Evolutionary conservation across 2,888 invertebrate species (phyloP).

Genomic region (Caenorhabditis doughertyi): DNA sequence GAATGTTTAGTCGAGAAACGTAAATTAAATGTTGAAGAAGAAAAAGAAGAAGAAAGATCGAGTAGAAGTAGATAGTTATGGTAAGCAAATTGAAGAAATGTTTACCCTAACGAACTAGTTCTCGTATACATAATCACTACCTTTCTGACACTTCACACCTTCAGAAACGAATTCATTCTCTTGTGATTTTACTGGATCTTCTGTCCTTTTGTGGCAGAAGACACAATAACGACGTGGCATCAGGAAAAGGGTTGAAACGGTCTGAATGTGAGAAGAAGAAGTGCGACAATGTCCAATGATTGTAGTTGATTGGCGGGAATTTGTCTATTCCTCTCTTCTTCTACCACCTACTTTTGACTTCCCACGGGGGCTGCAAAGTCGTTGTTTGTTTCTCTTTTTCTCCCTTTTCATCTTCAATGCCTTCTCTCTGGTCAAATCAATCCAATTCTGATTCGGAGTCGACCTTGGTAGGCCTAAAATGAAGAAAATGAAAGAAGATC

Average conservation of each 20-base stretch:
- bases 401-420: not conserved
- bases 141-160: constrained; percentile 21
- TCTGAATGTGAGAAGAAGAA: not conserved
- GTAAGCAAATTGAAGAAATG: constrained; percentile 36
- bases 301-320: constrained; percentile 59
- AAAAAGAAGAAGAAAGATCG: constrained; percentile 4
- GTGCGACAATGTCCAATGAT: constrained; percentile 33
- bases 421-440: constrained; percentile 29
- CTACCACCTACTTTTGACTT: constrained; percentile 22
- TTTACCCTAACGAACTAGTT: constrained; percentile 50
- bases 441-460: constrained; percentile 54
- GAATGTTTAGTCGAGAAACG: constrained; percentile 32
- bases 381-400: constrained; percentile 52
- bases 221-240: constrained; percentile 45
- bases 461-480: constrained; percentile 43
- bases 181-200: not conserved
- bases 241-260: constrained; percentile 2
- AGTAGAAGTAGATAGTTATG: constrained; percentile 20
- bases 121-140: constrained; percentile 45
- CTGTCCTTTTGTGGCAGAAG: constrained; percentile 15
- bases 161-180: constrained; percentile 18
- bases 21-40: constrained; percentile 8
- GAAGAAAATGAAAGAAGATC: constrained; percentile 10
- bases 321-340: constrained; percentile 53
- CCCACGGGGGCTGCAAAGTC: constrained; percentile 7